Percentiles rank a stretch among this genome's conserved stretches.
Conservation (phyloP, 1,140 invertebrate genomes). For the Achroia grisella region DNA sequence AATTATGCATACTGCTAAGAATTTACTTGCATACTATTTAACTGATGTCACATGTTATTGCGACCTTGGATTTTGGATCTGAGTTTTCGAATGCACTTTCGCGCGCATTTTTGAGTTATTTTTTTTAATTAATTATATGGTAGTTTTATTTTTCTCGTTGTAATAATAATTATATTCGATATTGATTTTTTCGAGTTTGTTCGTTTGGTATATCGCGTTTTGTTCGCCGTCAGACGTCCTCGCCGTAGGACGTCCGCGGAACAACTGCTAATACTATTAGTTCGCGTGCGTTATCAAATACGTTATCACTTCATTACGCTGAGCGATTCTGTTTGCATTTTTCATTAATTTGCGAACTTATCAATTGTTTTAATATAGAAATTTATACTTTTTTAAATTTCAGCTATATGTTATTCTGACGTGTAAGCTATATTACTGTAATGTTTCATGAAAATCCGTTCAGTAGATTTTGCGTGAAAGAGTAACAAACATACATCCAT, state of each 20-base stretch:
- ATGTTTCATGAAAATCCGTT: no score
- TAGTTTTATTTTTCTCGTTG: constrained; percentile 9
- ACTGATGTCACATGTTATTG: constrained; percentile 21
- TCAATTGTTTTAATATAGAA: background rate
- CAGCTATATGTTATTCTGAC: no score
- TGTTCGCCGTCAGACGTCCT: constrained; percentile 34
- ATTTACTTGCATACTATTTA: constrained; percentile 23
- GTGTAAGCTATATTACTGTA: no score
- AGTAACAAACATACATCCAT: no score
- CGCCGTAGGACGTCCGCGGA: constrained; percentile 35
- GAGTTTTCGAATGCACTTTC: background rate
- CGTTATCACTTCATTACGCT: constrained; percentile 45
- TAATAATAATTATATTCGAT: constrained; percentile 39
- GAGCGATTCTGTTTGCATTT: constrained; percentile 22
- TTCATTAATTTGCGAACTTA: constrained; percentile 4
- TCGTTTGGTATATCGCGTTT: constrained; percentile 43
- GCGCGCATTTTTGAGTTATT: constrained; percentile 4
- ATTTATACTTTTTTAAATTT: no score
- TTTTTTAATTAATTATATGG: constrained; percentile 23
- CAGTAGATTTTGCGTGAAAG: no score
- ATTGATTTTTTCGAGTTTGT: constrained; percentile 35
- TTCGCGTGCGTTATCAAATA: constrained; percentile 23
- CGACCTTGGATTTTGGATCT: background rate
- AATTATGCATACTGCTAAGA: constrained; percentile 35
- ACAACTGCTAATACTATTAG: constrained; percentile 36